These are phyloP conservation scores for Peromyscus melanophrys DNA, from an alignment of 2,797 vertebrate genomes.

Conservation along the genomic window DNA sequence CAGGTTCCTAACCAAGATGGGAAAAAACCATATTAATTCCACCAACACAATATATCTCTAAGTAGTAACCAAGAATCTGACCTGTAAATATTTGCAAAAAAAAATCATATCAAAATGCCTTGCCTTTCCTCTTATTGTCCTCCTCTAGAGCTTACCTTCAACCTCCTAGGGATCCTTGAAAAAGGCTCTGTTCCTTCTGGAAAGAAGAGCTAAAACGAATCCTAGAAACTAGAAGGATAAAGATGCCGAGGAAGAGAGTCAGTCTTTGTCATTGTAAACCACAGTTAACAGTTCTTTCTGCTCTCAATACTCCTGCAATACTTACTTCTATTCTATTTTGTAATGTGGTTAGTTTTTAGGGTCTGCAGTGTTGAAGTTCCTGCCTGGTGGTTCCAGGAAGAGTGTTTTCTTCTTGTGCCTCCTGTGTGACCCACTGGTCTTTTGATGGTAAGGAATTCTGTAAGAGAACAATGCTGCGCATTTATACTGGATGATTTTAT, in stretches of 20 bases:
- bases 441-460: neutral
- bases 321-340: neutral
- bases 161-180: neutral
- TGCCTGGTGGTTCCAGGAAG: neutral
- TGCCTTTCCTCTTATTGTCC: neutral
- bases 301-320: neutral
- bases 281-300: neutral
- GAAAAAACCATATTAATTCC: neutral
- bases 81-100: neutral
- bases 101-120: neutral
- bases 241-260: neutral
- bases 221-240: neutral
- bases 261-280: neutral
- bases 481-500: neutral
- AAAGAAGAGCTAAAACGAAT: neutral
- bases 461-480: neutral
- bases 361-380: neutral
- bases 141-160: neutral
- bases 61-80: neutral
- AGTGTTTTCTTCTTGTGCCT: neutral
- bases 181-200: neutral
- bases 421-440: rapidly evolving
- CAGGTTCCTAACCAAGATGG: neutral
- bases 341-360: neutral
- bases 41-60: neutral